These are phyloP conservation scores for Callimorpha dominula DNA, from an alignment of 2,888 invertebrate genomes.

Conservation along the genomic window DNA sequence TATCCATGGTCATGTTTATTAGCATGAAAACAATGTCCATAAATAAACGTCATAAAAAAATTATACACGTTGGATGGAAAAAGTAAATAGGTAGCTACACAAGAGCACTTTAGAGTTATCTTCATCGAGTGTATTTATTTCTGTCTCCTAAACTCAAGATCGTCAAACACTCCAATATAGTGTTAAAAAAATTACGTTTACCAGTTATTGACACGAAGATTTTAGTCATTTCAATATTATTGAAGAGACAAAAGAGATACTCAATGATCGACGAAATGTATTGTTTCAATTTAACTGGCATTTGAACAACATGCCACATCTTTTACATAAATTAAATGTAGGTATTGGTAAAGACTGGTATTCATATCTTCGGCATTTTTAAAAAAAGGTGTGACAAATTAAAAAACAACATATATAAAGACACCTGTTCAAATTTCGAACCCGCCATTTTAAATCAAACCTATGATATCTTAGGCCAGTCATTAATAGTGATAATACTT, in stretches of 20 bases:
- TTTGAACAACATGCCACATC: slow-evolving; percentile 3
- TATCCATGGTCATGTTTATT: not conserved
- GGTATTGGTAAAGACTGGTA: no score
- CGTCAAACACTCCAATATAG: slow-evolving; percentile 68
- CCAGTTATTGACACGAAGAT: slow-evolving; percentile 71
- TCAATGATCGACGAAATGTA: slow-evolving; percentile 23
- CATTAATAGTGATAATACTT: slow-evolving; percentile 23
- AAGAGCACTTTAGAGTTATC: slow-evolving; percentile 59
- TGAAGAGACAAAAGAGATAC: slow-evolving; percentile 30
- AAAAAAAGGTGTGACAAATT: not conserved
- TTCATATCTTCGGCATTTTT: not conserved
- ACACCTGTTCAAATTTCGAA: slow-evolving; percentile 18
- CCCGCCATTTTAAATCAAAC: slow-evolving; percentile 25
- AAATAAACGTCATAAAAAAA: not conserved
- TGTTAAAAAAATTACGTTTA: slow-evolving; percentile 65
- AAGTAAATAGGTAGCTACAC: slow-evolving; percentile 51
- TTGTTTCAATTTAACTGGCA: slow-evolving; percentile 26
- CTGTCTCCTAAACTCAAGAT: slow-evolving; percentile 58
- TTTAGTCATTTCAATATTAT: slow-evolving; percentile 52
- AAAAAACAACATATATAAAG: not conserved
- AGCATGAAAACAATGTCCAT: not conserved
- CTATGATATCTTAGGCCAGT: slow-evolving; percentile 6
- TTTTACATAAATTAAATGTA: not conserved
- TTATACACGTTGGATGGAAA: slow-evolving; percentile 16
- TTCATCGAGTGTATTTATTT: slow-evolving; percentile 61